Evolutionary conservation across 1,140 invertebrate genomes (phyloP).

Genomic region (Bathynomus jamesi): DNA sequence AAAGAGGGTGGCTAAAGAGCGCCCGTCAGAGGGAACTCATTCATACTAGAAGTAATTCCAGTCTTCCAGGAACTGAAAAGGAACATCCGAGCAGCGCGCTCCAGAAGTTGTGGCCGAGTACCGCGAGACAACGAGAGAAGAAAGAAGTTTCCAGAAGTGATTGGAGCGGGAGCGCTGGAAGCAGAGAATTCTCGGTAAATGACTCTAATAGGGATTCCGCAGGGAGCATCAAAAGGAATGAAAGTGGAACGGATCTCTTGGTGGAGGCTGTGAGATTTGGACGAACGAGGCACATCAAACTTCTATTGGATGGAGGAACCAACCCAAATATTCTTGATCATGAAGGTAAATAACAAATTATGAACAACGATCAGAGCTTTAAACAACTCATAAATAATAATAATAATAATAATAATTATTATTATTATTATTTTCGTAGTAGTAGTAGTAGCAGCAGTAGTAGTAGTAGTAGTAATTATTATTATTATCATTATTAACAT

Average conservation of each 20-base stretch:
- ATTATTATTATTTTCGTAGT: no score
- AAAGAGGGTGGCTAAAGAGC: neutral
- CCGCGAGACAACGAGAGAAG: neutral
- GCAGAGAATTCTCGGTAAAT: neutral
- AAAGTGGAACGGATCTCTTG: neutral
- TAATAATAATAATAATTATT: no score
- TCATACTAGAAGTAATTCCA: neutral
- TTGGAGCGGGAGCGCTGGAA: neutral
- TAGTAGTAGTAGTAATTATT: no score
- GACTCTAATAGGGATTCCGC: neutral
- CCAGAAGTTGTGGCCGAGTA: neutral
- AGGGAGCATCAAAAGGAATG: neutral
- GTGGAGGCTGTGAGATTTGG: neutral
- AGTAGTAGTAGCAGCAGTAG: no score
- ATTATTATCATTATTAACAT: no score
- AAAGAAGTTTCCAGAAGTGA: neutral
- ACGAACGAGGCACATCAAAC: neutral
- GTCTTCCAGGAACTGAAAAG: neutral
- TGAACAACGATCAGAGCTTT: no score
- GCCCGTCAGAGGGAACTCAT: neutral
- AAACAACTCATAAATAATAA: no score
- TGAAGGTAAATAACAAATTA: no score
- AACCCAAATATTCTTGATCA: neutral
- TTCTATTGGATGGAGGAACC: neutral
- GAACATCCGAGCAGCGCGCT: neutral